Percentiles rank a stretch among this genome's conserved stretches.
Conservation (phyloP, 2,797 vertebrate species). For the Miichthys miiuy region DNA sequence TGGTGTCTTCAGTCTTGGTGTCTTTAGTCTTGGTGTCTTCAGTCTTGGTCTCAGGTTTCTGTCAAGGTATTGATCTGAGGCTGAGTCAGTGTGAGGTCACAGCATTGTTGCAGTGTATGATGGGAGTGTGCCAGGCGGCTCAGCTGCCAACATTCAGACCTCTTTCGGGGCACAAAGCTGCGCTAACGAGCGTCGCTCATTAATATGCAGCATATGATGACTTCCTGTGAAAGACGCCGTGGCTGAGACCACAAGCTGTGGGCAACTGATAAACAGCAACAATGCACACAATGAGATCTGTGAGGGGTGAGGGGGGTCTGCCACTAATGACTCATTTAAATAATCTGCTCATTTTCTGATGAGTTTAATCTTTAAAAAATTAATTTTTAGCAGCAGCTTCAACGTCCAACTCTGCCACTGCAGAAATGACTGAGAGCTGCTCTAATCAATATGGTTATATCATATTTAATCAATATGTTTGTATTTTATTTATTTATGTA, state of each 20-base stretch:
- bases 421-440: too few relatives aligned
- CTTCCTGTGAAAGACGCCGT: conserved; percentile 32
- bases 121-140: conserved; percentile 41
- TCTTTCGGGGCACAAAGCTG: conserved; percentile 24
- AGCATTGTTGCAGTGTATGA: conserved; percentile 47
- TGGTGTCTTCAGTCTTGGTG: too few relatives aligned
- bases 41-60: conserved; percentile 27
- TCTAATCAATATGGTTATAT: too few relatives aligned
- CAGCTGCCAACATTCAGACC: conserved; percentile 40
- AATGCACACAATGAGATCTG: not conserved
- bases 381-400: not conserved
- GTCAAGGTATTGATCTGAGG: conserved; percentile 15
- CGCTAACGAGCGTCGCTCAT: conserved; percentile 36
- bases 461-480: too few relatives aligned
- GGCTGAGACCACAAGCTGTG: conserved; percentile 18
- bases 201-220: conserved; percentile 46
- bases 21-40: too few relatives aligned
- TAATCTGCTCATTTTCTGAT: not conserved
- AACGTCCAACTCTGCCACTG: too few relatives aligned
- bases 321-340: not conserved
- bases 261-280: conserved; percentile 14
- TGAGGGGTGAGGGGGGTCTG: not conserved
- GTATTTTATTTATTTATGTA: too few relatives aligned
- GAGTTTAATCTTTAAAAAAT: not conserved
- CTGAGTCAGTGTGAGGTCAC: conserved; percentile 8